Evolutionary conservation across 2,113 vertebrate species (phyloP), one percentile per base, ranked within the genome.

Genomic region (Climacteris rufus): DNA sequence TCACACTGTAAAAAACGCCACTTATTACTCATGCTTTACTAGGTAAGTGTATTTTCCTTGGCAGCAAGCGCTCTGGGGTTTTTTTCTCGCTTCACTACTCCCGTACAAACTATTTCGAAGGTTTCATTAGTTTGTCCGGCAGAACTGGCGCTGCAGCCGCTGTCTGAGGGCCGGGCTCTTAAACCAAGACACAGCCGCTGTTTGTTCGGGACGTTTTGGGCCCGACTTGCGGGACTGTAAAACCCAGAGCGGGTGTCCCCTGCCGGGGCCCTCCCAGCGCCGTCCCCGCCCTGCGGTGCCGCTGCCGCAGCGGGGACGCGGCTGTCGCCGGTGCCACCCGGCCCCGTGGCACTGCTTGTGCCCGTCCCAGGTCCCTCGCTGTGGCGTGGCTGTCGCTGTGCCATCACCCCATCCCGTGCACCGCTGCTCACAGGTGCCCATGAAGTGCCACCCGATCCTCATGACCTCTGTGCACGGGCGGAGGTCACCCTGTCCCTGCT

Each of bases 21-120:
- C 93, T 93, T 81, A 87, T 96, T 97, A 94, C 96, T 97, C 95
- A 93, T 66, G 87, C 93, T 95, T 96, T 93, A 90, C 95, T 80
- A 85, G 95, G 93, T 71, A 89, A 94, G 78, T 54, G 76, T 96
- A 30, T 96, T 97, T 95, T 68, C 54, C 74, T 95, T 96, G 96
- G 97, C 96, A 63, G 9, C 8, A 0, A 61, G 45, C 0, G 24
- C 59, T 5, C 13, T 23, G 72, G 87, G 63, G 3, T 63, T 86
- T 87, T 85, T 31, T 82, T 65, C 56, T 76, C 65, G 45, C 75
- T 81, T 65, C 74, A 4, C 89, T 69, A n/a, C 93, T 94, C 60
- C 92, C 37, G 40, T 75, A 90, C 90, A 53, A 81, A 10, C 75
- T 33, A 6, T 91, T 94, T 59, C 28, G 89, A 91, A 90, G 91